phyloP scores from a whole-genome alignment of 2,888 invertebrate genomes.

The Cantharis lateralis region DNA sequence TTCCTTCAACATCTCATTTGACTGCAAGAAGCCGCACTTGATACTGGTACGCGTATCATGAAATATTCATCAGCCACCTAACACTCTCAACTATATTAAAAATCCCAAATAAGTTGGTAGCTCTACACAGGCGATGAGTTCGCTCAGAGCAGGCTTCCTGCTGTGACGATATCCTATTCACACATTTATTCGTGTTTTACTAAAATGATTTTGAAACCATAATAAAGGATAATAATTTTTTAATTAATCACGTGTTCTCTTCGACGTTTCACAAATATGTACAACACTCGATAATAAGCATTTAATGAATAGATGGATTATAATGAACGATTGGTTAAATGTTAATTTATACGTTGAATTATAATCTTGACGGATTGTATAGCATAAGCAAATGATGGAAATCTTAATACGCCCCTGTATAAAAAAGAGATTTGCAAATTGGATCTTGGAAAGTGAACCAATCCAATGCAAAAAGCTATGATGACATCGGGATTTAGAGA shows the following conservation, averaged over 20 bases:
- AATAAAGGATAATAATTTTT: slow-evolving; percentile 14
- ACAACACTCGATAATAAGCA: neutral
- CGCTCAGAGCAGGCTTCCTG: slow-evolving; percentile 45
- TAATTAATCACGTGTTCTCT: neutral
- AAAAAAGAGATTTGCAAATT: slow-evolving; percentile 37
- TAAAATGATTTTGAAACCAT: slow-evolving; percentile 32
- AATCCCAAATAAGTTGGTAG: slow-evolving; percentile 55
- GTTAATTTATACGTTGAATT: neutral
- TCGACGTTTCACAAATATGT: neutral
- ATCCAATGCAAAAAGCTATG: slow-evolving; percentile 39
- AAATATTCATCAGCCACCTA: slow-evolving; percentile 57
- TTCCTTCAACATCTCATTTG: slow-evolving; percentile 53
- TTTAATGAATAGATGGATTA: neutral
- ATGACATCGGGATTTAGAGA: slow-evolving; percentile 47
- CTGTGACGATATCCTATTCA: slow-evolving; percentile 40
- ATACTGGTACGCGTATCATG: slow-evolving; percentile 56
- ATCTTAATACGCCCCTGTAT: slow-evolving; percentile 28
- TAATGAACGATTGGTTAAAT: neutral
- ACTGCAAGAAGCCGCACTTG: slow-evolving; percentile 49
- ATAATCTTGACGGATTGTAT: neutral
- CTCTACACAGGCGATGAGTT: slow-evolving; percentile 40
- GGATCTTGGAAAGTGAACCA: slow-evolving; percentile 35
- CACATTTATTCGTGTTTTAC: slow-evolving; percentile 37
- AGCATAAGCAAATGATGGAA: slow-evolving; percentile 15
- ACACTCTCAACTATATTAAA: slow-evolving; percentile 58